Conservation (phyloP, 37 sponge, comb jelly and placozoan species). For the Theonella swinhoei region DNA sequence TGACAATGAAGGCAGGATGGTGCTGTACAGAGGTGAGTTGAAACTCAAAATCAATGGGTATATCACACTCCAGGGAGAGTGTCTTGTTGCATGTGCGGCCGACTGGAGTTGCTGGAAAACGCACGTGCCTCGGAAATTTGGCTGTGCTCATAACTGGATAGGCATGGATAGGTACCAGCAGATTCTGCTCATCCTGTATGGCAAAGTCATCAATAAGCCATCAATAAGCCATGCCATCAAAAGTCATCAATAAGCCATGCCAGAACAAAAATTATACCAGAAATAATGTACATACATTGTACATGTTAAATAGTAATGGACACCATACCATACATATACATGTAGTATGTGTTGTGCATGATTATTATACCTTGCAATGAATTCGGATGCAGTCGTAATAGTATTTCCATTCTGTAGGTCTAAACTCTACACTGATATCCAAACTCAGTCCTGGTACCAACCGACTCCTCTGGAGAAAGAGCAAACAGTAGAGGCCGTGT, state of each 20-base stretch:
- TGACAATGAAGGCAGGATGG: slow-evolving; percentile 58
- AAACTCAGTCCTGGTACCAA: slow-evolving; percentile 87
- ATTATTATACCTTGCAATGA: slow-evolving; percentile 86
- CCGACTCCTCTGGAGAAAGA: slow-evolving; percentile 36
- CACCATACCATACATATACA: too few species aligned
- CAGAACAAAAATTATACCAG: too few species aligned
- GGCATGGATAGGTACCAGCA: slow-evolving; percentile 89
- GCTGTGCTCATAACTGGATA: slow-evolving; percentile 79
- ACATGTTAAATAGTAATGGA: too few species aligned
- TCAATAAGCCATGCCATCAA: background rate
- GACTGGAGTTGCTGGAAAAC: slow-evolving; percentile 82
- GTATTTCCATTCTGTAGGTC: slow-evolving; percentile 75
- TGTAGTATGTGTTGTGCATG: too few species aligned
- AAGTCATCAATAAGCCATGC: too few species aligned
- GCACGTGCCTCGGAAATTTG: slow-evolving; percentile 70
- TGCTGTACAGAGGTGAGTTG: slow-evolving; percentile 22
- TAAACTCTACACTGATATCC: slow-evolving; percentile 72
- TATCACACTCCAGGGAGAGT: slow-evolving; percentile 56
- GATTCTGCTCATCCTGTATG: slow-evolving; percentile 58
- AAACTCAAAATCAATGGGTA: slow-evolving; percentile 81
- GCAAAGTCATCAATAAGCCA: background rate
- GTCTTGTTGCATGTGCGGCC: slow-evolving; percentile 55
- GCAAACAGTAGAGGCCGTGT: too few species aligned
- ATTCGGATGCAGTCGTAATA: slow-evolving; percentile 88
- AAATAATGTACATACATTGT: too few species aligned